Conservation (phyloP, 2,888 invertebrate genomes). For the Volucella bombylans region DNA sequence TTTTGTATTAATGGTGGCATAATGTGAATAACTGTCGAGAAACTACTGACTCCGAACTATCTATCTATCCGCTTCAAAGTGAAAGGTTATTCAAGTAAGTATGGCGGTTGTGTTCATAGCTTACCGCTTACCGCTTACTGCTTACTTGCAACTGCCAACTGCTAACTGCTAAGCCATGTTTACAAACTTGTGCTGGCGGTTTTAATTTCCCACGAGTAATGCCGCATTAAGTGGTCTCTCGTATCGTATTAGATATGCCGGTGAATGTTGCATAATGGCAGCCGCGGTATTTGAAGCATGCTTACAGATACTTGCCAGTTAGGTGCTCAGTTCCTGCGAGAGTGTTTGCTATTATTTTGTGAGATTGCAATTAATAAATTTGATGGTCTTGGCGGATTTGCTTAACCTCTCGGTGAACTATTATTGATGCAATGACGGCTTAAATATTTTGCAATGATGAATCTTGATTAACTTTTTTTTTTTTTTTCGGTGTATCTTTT, state of each 20-base stretch:
- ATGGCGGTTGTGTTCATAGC: no score
- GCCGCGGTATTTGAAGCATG: slow-evolving; percentile 17
- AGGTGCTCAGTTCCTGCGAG: neutral
- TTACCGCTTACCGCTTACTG: no score
- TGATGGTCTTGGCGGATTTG: slow-evolving; percentile 1
- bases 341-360: neutral
- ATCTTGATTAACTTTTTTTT: no score
- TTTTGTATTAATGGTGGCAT: no score
- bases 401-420: slow-evolving; percentile 28
- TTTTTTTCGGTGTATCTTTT: no score
- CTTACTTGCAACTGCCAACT: no score
- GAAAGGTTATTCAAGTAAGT: no score
- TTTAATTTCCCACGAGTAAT: slow-evolving; percentile 67
- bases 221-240: slow-evolving; percentile 5
- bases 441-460: neutral
- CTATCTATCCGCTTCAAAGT: no score
- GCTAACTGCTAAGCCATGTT: slow-evolving; percentile 1
- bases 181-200: slow-evolving; percentile 32
- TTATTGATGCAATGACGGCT: slow-evolving; percentile 9
- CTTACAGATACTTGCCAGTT: neutral
- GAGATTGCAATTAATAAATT: neutral
- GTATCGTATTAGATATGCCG: slow-evolving; percentile 23
- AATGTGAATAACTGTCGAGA: no score
- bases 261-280: slow-evolving; percentile 39
- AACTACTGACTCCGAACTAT: no score